These are phyloP conservation scores for Myotis pilosus DNA, from an alignment of 2,797 vertebrate species.

Conservation along the genomic window DNA sequence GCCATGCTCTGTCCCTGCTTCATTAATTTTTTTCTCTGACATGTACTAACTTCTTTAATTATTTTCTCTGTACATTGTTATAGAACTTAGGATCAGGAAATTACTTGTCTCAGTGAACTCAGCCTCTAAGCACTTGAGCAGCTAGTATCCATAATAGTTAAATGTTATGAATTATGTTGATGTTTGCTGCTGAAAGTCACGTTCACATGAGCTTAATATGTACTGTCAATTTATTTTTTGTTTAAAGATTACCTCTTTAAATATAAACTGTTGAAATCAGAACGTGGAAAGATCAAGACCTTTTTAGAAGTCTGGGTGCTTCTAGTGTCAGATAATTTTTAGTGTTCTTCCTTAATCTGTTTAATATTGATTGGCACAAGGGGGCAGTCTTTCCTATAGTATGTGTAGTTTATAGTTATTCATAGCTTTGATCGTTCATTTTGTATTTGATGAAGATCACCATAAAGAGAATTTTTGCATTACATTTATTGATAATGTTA, in stretches of 20 bases:
- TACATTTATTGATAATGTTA: neutral
- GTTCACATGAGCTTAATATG: neutral
- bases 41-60: conserved; percentile 2
- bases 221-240: conserved; percentile 8
- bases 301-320: conserved; percentile 7
- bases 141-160: neutral
- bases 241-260: conserved; percentile 31
- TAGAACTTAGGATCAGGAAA: conserved; percentile 1
- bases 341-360: conserved; percentile 1
- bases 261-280: conserved; percentile 52
- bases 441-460: conserved; percentile 22
- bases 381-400: conserved; percentile 76
- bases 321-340: neutral
- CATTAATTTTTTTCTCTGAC: conserved; percentile 25
- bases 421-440: neutral
- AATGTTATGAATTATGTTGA: neutral
- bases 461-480: neutral
- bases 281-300: conserved; percentile 4
- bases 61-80: conserved; percentile 39
- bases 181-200: conserved; percentile 11
- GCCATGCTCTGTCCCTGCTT: neutral
- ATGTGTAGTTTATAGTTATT: neutral
- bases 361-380: conserved; percentile 67
- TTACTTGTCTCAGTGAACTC: neutral
- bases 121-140: conserved; percentile 6